phyloP scores from a whole-genome alignment of 2,888 invertebrate genomes.

The Baronia brevicornis region DNA sequence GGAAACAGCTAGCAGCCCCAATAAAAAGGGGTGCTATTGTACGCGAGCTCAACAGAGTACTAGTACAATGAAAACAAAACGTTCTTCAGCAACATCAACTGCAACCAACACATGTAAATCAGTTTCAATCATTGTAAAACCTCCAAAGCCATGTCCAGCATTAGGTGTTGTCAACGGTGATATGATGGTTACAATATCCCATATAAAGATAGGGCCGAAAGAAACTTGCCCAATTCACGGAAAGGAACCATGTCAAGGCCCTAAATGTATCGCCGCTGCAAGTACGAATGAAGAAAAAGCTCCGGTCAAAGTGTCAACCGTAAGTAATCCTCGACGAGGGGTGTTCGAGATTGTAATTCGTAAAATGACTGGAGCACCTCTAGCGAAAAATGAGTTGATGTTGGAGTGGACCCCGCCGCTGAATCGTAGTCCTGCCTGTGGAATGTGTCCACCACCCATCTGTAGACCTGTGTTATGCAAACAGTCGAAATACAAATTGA shows the following conservation, averaged over 20 bases:
- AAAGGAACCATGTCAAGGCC: constrained; percentile 47
- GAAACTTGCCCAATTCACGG: constrained; percentile 49
- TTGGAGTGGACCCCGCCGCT: constrained; percentile 66
- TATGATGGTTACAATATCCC: constrained; percentile 51
- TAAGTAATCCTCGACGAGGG: constrained; percentile 54
- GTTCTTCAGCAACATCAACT: constrained; percentile 24
- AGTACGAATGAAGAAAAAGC: constrained; percentile 36
- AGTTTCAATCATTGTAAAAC: constrained; percentile 43
- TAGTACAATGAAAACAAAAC: constrained; percentile 31
- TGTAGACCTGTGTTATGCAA: constrained; percentile 26
- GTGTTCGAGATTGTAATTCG: constrained; percentile 64
- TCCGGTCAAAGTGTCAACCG: constrained; percentile 49
- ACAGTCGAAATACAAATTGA: constrained; percentile 44
- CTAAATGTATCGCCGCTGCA: constrained; percentile 43
- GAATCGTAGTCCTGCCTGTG: constrained; percentile 27
- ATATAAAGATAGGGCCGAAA: constrained; percentile 50
- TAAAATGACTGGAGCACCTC: constrained; percentile 52
- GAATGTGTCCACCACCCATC: constrained; percentile 29
- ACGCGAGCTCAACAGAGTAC: constrained; percentile 12
- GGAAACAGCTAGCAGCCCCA: too few relatives aligned
- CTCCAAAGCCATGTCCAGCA: constrained; percentile 32
- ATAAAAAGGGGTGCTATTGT: too few relatives aligned
- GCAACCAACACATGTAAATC: constrained; percentile 31
- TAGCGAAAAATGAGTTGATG: constrained; percentile 63
- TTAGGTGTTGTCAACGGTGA: constrained; percentile 34